Percentiles rank a stretch among this genome's conserved stretches.
phyloP scores from a whole-genome alignment of 2,113 vertebrate genomes.

The Pygoscelis adeliae region DNA sequence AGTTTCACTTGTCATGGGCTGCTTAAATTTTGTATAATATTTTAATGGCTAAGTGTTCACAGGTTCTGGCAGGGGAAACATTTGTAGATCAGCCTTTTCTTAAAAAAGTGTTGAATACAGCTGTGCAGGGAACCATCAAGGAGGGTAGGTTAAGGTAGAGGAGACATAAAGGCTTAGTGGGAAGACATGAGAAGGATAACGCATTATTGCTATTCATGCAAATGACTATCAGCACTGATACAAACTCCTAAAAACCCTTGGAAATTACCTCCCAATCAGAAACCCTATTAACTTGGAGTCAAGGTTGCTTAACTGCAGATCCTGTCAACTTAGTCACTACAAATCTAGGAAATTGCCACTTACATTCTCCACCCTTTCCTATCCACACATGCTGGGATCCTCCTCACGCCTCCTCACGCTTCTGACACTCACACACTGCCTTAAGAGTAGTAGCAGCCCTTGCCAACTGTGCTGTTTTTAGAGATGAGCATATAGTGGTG shows the following conservation, averaged over 20 bases:
- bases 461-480: not conserved
- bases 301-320: constrained; percentile 58
- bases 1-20: not conserved
- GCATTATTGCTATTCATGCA: constrained; percentile 44
- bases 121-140: not conserved
- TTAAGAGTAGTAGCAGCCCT: not conserved
- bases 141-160: not conserved
- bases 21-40: not conserved
- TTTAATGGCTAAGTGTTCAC: not conserved
- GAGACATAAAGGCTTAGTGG: not conserved
- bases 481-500: not conserved
- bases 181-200: constrained; percentile 40
- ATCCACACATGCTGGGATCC: not conserved
- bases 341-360: constrained; percentile 36
- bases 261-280: constrained; percentile 54
- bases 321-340: constrained; percentile 46
- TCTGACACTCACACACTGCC: not conserved
- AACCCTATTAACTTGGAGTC: constrained; percentile 59
- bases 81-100: constrained; percentile 12
- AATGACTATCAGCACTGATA: constrained; percentile 43
- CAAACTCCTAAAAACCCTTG: constrained; percentile 35
- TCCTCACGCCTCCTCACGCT: not conserved
- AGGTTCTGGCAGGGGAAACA: not conserved
- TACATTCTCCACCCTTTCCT: not conserved
- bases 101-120: not conserved